Conservation (phyloP, 2,797 vertebrate genomes). For the Falco novaeseelandiae region DNA sequence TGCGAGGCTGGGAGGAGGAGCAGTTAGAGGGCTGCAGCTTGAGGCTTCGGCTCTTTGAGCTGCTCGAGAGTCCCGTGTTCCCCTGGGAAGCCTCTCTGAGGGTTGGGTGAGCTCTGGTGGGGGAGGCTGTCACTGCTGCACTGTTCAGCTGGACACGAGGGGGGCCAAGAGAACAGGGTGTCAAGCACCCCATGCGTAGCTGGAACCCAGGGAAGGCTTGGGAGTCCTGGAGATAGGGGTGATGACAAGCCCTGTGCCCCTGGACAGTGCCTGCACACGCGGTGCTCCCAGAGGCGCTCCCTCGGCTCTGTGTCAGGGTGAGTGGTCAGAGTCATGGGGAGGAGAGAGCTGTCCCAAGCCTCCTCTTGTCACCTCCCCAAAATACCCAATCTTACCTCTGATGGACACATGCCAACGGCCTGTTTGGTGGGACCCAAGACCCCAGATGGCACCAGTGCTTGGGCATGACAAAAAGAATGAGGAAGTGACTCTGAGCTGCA, state of each 20-base stretch:
- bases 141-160: background rate
- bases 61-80: background rate
- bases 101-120: background rate
- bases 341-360: background rate
- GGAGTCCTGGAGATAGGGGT: background rate
- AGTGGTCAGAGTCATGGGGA: background rate
- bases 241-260: background rate
- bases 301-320: background rate
- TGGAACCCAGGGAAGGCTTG: background rate
- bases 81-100: background rate
- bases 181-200: background rate
- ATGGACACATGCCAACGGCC: background rate
- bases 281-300: too few species aligned
- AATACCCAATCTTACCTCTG: background rate
- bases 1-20: background rate
- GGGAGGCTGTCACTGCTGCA: background rate
- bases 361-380: background rate
- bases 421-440: background rate
- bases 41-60: background rate
- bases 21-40: background rate
- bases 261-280: background rate
- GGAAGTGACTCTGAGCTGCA: background rate
- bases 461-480: background rate
- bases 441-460: background rate
- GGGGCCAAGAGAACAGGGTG: background rate